Conservation (phyloP, 2,113 vertebrate species). For the Amblyornis subalaris region DNA sequence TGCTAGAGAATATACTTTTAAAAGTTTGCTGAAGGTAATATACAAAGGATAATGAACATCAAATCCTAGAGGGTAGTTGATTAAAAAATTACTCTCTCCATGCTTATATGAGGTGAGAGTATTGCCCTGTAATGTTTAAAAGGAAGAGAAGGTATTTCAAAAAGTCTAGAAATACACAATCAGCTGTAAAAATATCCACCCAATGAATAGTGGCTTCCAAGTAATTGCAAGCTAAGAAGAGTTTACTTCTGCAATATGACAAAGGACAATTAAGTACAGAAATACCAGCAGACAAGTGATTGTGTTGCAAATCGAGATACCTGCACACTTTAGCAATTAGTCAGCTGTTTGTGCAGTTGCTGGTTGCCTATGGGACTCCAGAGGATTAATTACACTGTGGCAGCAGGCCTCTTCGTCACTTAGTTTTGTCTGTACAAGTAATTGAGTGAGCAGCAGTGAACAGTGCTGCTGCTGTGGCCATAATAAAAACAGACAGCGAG, state of each 20-base stretch:
- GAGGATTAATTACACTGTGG: conserved; percentile 32
- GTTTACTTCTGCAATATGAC: neutral
- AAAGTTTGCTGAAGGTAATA: neutral
- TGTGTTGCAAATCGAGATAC: neutral
- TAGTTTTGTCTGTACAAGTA: neutral
- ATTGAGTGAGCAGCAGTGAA: neutral
- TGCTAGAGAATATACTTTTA: neutral
- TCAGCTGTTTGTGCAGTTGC: neutral
- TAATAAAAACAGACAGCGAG: neutral
- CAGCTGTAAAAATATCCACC: neutral
- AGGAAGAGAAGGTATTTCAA: neutral
- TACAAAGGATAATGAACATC: neutral
- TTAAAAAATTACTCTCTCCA: neutral
- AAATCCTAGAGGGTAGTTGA: neutral
- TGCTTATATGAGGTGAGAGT: neutral
- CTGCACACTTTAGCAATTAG: neutral
- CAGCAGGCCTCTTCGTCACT: neutral
- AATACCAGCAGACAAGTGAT: neutral
- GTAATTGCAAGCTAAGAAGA: neutral
- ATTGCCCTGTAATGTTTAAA: neutral
- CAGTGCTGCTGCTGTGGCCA: neutral
- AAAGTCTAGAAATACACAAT: neutral
- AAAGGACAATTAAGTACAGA: neutral
- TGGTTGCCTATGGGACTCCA: neutral
- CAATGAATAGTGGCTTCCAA: neutral